Base-by-base conservation (phyloP, 1,140 invertebrate genomes). In the Zaprionus nigranus region DNA sequence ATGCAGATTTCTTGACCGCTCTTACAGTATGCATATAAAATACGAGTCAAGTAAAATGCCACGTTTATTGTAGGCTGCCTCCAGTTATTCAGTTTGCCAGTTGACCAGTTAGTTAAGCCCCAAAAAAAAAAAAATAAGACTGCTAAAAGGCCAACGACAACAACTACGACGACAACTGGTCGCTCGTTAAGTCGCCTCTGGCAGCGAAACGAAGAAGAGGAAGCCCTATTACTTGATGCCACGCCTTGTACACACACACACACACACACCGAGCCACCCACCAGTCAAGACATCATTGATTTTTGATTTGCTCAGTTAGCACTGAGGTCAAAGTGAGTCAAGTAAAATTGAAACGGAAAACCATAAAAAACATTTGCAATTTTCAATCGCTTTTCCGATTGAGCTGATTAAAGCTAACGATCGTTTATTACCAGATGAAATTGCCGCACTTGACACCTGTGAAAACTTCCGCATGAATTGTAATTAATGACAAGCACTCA, bases 141-240 rank as follows among this genome's bases (percentile, higher is more conserved):
- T 75, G 75, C 75, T 78, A 66, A 82, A 69, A 79, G 69, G 75
- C 75, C 75, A 82, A 43, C 72, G 56, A 78, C 79, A 79, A 70
- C 63, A 72, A 61, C 66, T 13, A 46, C 79, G 79, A 11, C 53
- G 15, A 46, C 54, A 57, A 46, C 22, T 38, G 28, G 63, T 68
- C 22, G 77, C 81, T 70, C 57, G 79, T 66, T 71, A 81, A 81
- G 81, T 57, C 58, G 62, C 53, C 40, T 61, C n/a, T 64, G 59
- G 40, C 34, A 70, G 34, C 61, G n/a, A 49, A 59, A 24, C 38
- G 40, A 28, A 36, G 40, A 28, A 36, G 40, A 77, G 53, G 81
- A 85, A 88, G 84, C 84, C 84, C 81, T 88, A 88, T 88, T 90
- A 88, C 84, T 84, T 76, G 70, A 67, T 73, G 78, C 38, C 70